These are phyloP conservation scores for Turdus rufiventris DNA, from an alignment of 2,113 vertebrate genomes.

Conservation along the genomic window DNA sequence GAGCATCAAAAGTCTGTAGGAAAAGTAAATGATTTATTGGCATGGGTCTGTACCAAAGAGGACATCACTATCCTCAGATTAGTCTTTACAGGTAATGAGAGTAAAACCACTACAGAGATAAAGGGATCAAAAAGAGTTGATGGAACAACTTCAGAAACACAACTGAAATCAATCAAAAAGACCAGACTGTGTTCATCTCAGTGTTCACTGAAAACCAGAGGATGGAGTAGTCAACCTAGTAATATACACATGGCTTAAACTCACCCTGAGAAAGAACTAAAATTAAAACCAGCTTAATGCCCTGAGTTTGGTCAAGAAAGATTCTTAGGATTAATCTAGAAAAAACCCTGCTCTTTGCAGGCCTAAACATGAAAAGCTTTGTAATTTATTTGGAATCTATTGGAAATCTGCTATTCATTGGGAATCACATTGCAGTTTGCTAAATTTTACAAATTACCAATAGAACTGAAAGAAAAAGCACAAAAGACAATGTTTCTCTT, in stretches of 20 bases:
- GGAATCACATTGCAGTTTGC: neutral
- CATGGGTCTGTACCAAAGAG: neutral
- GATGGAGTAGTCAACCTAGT: neutral
- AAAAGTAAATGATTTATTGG: conserved; percentile 40
- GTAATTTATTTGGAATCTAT: neutral
- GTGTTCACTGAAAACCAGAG: neutral
- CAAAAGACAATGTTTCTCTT: neutral
- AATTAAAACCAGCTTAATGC: neutral
- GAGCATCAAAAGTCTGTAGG: conserved; percentile 15
- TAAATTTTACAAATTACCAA: neutral
- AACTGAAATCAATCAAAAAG: conserved; percentile 34
- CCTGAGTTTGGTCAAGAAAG: neutral
- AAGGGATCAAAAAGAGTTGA: conserved; percentile 33
- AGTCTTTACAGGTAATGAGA: conserved; percentile 23
- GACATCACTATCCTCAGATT: neutral
- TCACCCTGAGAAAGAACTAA: neutral
- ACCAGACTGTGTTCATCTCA: neutral
- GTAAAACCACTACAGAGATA: conserved; percentile 7
- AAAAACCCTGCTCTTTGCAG: neutral
- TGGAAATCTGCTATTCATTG: neutral
- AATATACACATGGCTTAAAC: neutral
- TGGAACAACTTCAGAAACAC: conserved; percentile 30
- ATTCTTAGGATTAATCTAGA: neutral
- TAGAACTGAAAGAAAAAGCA: neutral
- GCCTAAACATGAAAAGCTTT: neutral